Evolutionary conservation across 2,113 vertebrate species (phyloP), one percentile per base, ranked within the genome.

Genomic region (Litocranius walleri): DNA sequence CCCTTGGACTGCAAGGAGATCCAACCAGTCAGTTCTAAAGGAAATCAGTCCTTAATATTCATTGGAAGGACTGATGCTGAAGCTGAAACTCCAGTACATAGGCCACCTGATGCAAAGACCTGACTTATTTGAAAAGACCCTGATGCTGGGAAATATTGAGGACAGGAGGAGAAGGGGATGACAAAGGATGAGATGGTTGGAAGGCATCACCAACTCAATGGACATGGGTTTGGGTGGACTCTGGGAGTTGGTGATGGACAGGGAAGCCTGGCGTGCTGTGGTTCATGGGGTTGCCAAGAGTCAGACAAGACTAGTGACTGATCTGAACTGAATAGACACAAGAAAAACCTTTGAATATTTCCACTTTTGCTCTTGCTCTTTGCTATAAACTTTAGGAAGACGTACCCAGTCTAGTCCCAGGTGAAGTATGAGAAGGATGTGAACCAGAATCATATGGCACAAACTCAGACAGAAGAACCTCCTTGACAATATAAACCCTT

Each of bases 141-240:
- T n/a, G 33, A n/a, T n/a, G 33, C 7, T 19, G 7, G 64, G 16
- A n/a, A 67, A 67, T 17, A 5, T 36, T 36, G 16, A 67, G 16
- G 33, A 15, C 29, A 62, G 64, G 17, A 36, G 8, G 64, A 36
- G 33, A 67, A 67, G 16, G 64, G 62, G 16, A 67, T 0, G 8
- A 67, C 9, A 67, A 8, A 67, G 33, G 64, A 67, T 67, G 4
- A 67, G 9, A 36, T 67, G 17, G 4, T 21, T 36, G n/a, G 1
- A 36, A 36, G n/a, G n/a, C 17, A 67, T 36, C 9, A 67, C 8
- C 0, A 0, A 19, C 64, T 36, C n/a, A 36, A 11, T 5, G n/a
- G 64, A 36, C 33, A 67, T 36, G 17, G 17, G 64, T 36, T 36
- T 67, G 64, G 4, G 17, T 36, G n/a, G 0, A 67, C 64, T 36